phyloP scores from a whole-genome alignment of 2,888 invertebrate genomes.

The Onthophagus sagittarius region DNA sequence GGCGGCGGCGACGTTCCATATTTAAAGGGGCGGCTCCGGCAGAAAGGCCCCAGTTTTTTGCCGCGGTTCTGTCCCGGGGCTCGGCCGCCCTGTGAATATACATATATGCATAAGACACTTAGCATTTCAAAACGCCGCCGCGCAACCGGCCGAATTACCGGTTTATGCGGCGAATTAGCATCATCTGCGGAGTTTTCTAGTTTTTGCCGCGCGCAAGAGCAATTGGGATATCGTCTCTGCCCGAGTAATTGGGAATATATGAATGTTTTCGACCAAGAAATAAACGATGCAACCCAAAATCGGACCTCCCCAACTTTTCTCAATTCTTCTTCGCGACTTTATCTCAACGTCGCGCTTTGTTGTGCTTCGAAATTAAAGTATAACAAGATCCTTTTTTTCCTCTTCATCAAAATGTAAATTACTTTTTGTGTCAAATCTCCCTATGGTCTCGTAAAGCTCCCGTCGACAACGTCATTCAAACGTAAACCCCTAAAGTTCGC shows the following conservation, averaged over 20 bases:
- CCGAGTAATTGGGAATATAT: background rate
- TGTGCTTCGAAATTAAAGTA: background rate
- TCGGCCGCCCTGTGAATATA: slow-evolving; percentile 2
- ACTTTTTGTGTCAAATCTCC: background rate
- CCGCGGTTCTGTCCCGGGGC: background rate
- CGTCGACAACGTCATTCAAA: background rate
- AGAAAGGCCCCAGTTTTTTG: slow-evolving; percentile 9
- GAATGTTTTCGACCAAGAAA: background rate
- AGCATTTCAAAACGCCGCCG: slow-evolving; percentile 12
- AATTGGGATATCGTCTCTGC: background rate
- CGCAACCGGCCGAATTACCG: slow-evolving; percentile 1
- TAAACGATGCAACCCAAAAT: background rate
- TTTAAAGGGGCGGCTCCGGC: slow-evolving; percentile 14
- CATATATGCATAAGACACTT: slow-evolving; percentile 12
- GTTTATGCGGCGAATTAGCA: slow-evolving; percentile 11
- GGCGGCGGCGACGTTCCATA: slow-evolving; percentile 11
- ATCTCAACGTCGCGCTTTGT: background rate
- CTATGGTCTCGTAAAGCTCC: background rate
- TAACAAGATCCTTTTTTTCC: too few species aligned
- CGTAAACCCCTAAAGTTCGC: background rate
- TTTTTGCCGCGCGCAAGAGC: background rate
- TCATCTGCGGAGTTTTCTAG: background rate
- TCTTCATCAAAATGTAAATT: background rate
- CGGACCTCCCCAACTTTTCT: background rate
- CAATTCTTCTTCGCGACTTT: background rate